Percentiles rank a stretch among this genome's conserved stretches.
These are phyloP conservation scores for Pteronura brasiliensis DNA, from an alignment of 2,113 vertebrate species.

Conservation along the genomic window DNA sequence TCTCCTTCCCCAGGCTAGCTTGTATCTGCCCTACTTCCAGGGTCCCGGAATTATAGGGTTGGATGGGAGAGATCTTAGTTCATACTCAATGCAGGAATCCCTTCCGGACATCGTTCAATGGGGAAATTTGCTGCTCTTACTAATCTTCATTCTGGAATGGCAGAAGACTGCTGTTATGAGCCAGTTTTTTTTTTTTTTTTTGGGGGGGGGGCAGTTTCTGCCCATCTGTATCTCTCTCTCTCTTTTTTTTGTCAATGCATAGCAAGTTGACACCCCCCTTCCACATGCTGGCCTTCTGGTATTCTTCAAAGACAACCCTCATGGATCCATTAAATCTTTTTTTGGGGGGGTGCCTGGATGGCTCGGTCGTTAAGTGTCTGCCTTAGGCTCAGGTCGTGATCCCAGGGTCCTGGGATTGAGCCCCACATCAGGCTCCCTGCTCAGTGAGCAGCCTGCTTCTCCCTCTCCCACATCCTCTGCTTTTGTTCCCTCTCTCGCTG, in stretches of 20 bases:
- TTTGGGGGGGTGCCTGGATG: too few species aligned
- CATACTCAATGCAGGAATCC: not conserved
- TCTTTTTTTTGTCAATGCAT: not conserved
- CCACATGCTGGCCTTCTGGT: not conserved
- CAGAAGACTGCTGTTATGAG: not conserved
- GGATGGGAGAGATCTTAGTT: not conserved
- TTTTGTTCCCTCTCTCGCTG: too few species aligned
- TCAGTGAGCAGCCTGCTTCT: too few species aligned
- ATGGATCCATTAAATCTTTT: not conserved
- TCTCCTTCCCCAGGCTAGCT: not conserved
- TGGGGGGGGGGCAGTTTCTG: not conserved
- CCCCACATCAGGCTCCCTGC: too few species aligned
- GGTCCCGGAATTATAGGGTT: not conserved
- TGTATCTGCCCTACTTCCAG: not conserved
- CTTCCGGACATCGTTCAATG: not conserved
- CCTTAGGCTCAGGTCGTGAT: too few species aligned
- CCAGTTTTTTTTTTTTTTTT: not conserved
- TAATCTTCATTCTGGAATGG: not conserved
- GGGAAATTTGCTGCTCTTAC: not conserved
- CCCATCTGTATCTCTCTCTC: not conserved
- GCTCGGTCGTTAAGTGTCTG: too few species aligned
- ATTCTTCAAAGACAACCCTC: not conserved
- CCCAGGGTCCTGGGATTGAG: too few species aligned
- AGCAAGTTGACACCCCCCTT: not conserved
- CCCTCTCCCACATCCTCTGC: too few species aligned